Evolutionary conservation across 2,888 invertebrate genomes (phyloP).

Genomic region (Hirtodrosophila duncani): DNA sequence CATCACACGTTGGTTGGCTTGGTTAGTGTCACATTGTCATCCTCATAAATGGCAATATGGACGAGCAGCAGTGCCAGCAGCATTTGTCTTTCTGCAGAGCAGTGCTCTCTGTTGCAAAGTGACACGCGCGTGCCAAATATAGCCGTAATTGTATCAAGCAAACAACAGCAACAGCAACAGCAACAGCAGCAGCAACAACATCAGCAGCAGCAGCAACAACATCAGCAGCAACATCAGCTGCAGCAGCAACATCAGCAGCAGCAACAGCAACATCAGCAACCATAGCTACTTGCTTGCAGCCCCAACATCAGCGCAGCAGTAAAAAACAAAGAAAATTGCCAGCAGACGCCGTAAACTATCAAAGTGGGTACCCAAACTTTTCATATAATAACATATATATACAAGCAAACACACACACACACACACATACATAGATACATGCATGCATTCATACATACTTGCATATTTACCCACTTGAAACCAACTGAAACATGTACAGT

Average conservation of each 20-base stretch:
- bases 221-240: conserved; percentile 1
- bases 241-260: conserved; percentile 17
- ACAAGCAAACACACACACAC: conserved; percentile 8
- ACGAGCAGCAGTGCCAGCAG: conserved; percentile 51
- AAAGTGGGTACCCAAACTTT: conserved; percentile 48
- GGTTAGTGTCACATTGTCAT: no score
- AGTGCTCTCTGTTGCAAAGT: conserved; percentile 31
- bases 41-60: conserved; percentile 67
- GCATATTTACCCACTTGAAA: background rate
- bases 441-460: conserved; percentile 3
- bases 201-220: conserved; percentile 24
- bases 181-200: conserved; percentile 21
- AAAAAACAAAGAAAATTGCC: conserved; percentile 46
- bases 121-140: conserved; percentile 65
- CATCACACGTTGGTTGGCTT: no score
- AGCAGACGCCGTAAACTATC: conserved; percentile 48
- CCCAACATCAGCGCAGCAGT: conserved; percentile 8
- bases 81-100: conserved; percentile 26
- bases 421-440: conserved; percentile 5
- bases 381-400: conserved; percentile 2
- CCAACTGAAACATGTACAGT: no score
- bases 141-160: conserved; percentile 54
- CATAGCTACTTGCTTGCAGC: conserved; percentile 4
- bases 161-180: conserved; percentile 28
- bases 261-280: conserved; percentile 27